Conservation (phyloP, 2,888 invertebrate species). For the Ornithoptera priamus region DNA sequence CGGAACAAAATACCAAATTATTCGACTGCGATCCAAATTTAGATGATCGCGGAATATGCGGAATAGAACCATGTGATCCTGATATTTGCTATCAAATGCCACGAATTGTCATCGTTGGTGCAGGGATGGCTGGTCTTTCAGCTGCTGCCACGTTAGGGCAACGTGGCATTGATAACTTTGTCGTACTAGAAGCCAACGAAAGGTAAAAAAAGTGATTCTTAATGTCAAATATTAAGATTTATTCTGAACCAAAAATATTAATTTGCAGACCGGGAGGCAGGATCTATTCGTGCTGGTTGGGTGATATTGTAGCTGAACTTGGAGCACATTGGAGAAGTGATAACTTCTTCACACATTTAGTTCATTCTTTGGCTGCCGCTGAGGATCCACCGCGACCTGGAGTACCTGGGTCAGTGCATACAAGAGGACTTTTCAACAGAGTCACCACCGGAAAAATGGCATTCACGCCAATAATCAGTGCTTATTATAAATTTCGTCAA, state of each 20-base stretch:
- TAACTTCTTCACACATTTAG: conserved; percentile 66
- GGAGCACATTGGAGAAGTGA: conserved; percentile 86
- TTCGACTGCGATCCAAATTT: conserved; percentile 57
- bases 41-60: conserved; percentile 59
- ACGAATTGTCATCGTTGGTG: conserved; percentile 86
- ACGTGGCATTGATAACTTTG: conserved; percentile 85
- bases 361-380: conserved; percentile 82
- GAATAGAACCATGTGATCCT: conserved; percentile 55
- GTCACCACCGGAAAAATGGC: conserved; percentile 83
- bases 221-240: background rate
- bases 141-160: conserved; percentile 86
- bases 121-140: conserved; percentile 89
- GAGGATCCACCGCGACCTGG: conserved; percentile 82
- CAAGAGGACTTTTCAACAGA: conserved; percentile 81
- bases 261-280: conserved; percentile 85
- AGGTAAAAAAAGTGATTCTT: conserved; percentile 67
- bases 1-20: conserved; percentile 44
- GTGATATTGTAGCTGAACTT: conserved; percentile 87
- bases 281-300: conserved; percentile 87
- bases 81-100: conserved; percentile 73
- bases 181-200: conserved; percentile 87
- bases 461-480: conserved; percentile 79
- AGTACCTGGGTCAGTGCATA: conserved; percentile 71
- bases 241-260: conserved; percentile 40
- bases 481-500: conserved; percentile 82